Percentiles rank a stretch among this genome's conserved stretches.
phyloP scores from a whole-genome alignment of 1,140 invertebrate species.

The Fopius arisanus region DNA sequence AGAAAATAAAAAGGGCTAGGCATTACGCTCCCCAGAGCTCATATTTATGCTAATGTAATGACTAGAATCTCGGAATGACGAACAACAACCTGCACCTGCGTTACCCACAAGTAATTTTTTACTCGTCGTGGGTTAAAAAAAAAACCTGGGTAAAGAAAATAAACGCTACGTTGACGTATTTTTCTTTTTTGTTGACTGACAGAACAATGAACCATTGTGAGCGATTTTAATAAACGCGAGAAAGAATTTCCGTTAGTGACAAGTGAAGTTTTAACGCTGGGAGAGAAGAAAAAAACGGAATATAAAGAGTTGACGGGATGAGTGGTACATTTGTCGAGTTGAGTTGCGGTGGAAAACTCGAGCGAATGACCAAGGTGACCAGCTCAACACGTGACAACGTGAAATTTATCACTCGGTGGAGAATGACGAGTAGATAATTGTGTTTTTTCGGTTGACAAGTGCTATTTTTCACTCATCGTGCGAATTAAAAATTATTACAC shows the following conservation, averaged over 20 bases:
- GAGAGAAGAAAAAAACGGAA: neutral
- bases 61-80: neutral
- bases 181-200: neutral
- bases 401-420: neutral
- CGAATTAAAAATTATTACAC: too few species aligned
- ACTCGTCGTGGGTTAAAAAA: neutral
- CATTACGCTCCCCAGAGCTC: neutral
- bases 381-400: neutral
- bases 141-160: neutral
- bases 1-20: neutral
- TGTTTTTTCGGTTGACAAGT: neutral
- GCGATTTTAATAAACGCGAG: slow-evolving; percentile 8
- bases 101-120: neutral
- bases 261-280: neutral
- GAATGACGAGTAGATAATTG: neutral
- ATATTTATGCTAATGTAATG: neutral
- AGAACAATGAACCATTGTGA: slow-evolving; percentile 9
- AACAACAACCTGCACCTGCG: neutral
- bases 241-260: slow-evolving; percentile 11
- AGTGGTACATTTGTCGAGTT: neutral
- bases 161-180: neutral
- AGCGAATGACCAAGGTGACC: neutral
- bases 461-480: too few species aligned
- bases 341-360: neutral
- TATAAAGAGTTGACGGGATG: neutral